These are phyloP conservation scores for Atethmia centrago DNA, from an alignment of 2,888 invertebrate genomes.

Conservation along the genomic window DNA sequence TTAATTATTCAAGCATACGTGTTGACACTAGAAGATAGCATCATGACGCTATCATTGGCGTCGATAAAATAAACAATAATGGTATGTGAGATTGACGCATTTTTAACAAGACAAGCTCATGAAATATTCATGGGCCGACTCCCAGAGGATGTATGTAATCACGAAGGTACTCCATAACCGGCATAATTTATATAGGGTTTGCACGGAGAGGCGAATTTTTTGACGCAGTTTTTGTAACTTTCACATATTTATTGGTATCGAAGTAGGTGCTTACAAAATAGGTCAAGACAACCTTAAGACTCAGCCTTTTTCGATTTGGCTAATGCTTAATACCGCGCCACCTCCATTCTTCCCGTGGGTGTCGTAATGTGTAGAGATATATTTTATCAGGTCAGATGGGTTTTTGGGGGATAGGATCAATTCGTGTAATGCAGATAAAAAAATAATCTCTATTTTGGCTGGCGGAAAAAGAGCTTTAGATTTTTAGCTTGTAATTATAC, in stretches of 20 bases:
- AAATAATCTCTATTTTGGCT: too few relatives aligned
- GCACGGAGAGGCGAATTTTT: slow-evolving; percentile 35
- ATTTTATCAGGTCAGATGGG: too few relatives aligned
- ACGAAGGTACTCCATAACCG: slow-evolving; percentile 75
- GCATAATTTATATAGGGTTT: slow-evolving; percentile 75
- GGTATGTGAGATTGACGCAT: slow-evolving; percentile 81
- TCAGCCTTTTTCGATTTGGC: background rate
- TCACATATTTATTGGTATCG: background rate
- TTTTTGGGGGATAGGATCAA: background rate
- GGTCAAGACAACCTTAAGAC: background rate
- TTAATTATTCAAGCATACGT: slow-evolving; percentile 61
- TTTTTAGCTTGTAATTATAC: background rate
- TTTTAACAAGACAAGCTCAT: slow-evolving; percentile 87
- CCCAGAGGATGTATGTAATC: slow-evolving; percentile 84
- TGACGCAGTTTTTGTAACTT: slow-evolving; percentile 5
- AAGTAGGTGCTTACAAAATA: background rate
- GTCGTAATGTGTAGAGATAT: background rate
- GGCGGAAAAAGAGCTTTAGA: background rate
- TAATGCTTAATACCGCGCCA: background rate
- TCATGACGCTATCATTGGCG: slow-evolving; percentile 70
- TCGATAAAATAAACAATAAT: slow-evolving; percentile 83
- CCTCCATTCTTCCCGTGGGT: background rate
- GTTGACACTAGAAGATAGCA: slow-evolving; percentile 62
- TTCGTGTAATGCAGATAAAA: background rate
- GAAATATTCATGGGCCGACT: slow-evolving; percentile 81